Conservation (phyloP, 2,888 invertebrate genomes). For the Caenorhabditis wallacei region DNA sequence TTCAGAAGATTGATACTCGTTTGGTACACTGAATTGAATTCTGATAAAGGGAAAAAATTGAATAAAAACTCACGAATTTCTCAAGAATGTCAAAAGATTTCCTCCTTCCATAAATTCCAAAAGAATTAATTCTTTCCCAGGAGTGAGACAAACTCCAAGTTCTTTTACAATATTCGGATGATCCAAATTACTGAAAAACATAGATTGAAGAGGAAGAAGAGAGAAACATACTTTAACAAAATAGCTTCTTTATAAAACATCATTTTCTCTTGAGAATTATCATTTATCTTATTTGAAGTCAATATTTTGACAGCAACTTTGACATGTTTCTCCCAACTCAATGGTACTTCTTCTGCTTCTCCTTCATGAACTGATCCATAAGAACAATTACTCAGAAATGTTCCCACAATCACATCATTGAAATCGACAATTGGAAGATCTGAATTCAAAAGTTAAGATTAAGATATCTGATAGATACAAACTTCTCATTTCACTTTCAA, state of each 20-base stretch:
- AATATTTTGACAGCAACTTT: slow-evolving; percentile 91
- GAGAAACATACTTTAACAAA: slow-evolving; percentile 88
- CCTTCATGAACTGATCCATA: slow-evolving; percentile 99
- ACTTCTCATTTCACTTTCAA: slow-evolving; percentile 70
- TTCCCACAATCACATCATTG: slow-evolving; percentile 91
- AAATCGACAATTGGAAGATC: slow-evolving; percentile 91
- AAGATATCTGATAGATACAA: too few species aligned
- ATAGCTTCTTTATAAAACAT: slow-evolving; percentile 98
- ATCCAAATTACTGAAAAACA: slow-evolving; percentile 89
- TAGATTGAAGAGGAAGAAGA: not conserved
- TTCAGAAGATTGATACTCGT: slow-evolving; percentile 56
- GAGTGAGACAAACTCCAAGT: slow-evolving; percentile 94
- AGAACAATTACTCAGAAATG: slow-evolving; percentile 95
- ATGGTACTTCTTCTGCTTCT: slow-evolving; percentile 88
- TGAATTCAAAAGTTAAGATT: too few species aligned
- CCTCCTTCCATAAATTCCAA: slow-evolving; percentile 99
- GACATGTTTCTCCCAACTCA: slow-evolving; percentile 86
- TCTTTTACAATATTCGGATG: slow-evolving; percentile 95
- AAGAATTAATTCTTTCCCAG: slow-evolving; percentile 90
- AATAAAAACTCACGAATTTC: slow-evolving; percentile 84
- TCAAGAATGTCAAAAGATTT: slow-evolving; percentile 93
- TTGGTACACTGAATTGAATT: slow-evolving; percentile 55
- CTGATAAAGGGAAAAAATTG: not conserved
- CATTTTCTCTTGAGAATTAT: slow-evolving; percentile 87
- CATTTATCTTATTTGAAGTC: not conserved